These are phyloP conservation scores for Acrocephalus kingi DNA, from an alignment of 2,113 vertebrate species.

Conservation along the genomic window DNA sequence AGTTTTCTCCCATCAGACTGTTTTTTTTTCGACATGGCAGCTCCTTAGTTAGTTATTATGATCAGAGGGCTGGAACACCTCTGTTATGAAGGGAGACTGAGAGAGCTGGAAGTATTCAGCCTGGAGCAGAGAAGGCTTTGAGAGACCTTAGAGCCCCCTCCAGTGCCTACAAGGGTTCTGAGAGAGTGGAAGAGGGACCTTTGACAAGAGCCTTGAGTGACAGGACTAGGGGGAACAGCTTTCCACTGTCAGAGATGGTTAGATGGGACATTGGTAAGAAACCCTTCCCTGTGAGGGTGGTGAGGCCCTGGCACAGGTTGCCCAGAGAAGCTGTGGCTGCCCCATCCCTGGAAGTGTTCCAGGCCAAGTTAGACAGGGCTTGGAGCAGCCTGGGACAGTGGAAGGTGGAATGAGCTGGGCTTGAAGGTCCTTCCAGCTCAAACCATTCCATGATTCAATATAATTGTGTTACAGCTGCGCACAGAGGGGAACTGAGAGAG, in stretches of 20 bases:
- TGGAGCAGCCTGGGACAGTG: neutral
- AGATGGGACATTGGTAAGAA: neutral
- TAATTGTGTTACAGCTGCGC: rapidly evolving
- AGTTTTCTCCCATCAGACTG: neutral
- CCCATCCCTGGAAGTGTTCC: neutral
- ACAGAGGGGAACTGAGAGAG: neutral
- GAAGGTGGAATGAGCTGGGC: neutral
- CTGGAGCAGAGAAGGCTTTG: neutral
- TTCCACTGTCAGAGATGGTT: neutral
- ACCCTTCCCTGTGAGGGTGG: neutral
- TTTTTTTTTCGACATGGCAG: rapidly evolving
- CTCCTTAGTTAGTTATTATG: neutral
- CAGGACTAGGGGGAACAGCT: neutral
- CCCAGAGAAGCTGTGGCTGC: neutral
- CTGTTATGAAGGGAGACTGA: neutral
- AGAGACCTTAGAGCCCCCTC: neutral
- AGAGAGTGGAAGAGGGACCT: neutral
- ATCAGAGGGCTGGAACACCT: neutral
- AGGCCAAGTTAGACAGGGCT: neutral
- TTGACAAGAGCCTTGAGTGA: neutral
- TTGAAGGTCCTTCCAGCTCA: neutral
- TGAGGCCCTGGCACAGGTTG: neutral
- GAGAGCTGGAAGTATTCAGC: neutral
- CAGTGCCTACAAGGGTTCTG: neutral
- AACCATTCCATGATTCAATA: rapidly evolving